phyloP scores from a whole-genome alignment of 1,140 invertebrate genomes.

The Lycorma delicatula region DNA sequence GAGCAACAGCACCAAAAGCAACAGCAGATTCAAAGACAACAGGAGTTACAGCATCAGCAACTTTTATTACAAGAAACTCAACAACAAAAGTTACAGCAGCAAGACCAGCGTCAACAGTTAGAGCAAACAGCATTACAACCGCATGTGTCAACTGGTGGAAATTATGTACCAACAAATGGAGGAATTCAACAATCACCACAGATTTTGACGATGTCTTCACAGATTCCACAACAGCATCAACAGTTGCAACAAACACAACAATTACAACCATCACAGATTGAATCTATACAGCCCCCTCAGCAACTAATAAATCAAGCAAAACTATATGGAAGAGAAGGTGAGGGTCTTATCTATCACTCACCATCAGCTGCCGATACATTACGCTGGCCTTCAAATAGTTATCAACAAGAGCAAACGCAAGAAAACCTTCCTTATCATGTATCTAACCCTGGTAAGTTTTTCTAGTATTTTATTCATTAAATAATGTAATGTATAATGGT shows the following conservation, averaged over 20 bases:
- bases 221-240: conserved; percentile 9
- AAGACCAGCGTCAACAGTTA: no score
- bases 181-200: conserved; percentile 7
- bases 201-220: conserved; percentile 5
- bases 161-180: neutral
- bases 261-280: conserved; percentile 12
- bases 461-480: no score
- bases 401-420: conserved; percentile 19
- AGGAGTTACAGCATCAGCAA: conserved; percentile 5
- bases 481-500: no score
- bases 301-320: conserved; percentile 17
- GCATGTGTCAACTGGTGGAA: conserved; percentile 11
- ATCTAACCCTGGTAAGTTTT: conserved; percentile 4
- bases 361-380: neutral
- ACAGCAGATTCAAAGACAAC: neutral
- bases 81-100: no score
- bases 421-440: neutral
- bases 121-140: no score
- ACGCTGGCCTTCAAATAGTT: conserved; percentile 14
- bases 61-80: conserved; percentile 1
- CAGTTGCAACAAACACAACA: conserved; percentile 21
- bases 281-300: conserved; percentile 2
- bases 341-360: conserved; percentile 22
- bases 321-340: conserved; percentile 29
- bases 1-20: neutral